Percentiles rank a stretch among this genome's conserved stretches.
These are phyloP conservation scores for Nasonia giraulti DNA, from an alignment of 1,140 invertebrate species.

Conservation along the genomic window DNA sequence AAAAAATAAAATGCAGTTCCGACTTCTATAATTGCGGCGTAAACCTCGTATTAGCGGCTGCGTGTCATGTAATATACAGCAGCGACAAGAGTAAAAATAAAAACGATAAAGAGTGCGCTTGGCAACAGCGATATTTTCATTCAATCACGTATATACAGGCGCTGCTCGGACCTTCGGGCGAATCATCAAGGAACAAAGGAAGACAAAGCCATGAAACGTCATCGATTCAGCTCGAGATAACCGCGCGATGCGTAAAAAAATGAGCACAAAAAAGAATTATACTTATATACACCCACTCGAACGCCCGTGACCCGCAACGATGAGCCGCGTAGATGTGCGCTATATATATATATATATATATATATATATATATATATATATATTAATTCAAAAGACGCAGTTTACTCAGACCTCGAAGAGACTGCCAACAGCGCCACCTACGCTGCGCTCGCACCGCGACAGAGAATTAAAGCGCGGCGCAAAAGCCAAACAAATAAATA, in stretches of 20 bases:
- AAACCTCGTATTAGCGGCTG: too few relatives aligned
- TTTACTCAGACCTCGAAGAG: not conserved
- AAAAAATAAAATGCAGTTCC: too few relatives aligned
- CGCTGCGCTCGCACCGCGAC: not conserved
- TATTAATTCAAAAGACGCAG: conserved; percentile 27
- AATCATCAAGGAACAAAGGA: not conserved
- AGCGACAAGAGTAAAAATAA: not conserved
- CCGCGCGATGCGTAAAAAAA: not conserved
- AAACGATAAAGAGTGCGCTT: not conserved
- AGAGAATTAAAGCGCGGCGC: not conserved
- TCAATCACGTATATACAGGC: not conserved
- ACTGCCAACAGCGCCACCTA: conserved; percentile 6
- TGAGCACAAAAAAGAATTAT: not conserved
- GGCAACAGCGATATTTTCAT: not conserved
- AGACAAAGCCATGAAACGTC: not conserved
- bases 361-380: not conserved
- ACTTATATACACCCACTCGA: not conserved
- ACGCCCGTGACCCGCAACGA: conserved; percentile 26
- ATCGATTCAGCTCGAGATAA: not conserved
- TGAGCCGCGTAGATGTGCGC: not conserved
- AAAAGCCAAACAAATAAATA: not conserved
- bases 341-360: too few relatives aligned
- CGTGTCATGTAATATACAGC: not conserved
- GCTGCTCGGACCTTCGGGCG: not conserved
- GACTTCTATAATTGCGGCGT: too few relatives aligned